Conservation (phyloP, 2,797 vertebrate species). For the Alfaro cultratus region DNA sequence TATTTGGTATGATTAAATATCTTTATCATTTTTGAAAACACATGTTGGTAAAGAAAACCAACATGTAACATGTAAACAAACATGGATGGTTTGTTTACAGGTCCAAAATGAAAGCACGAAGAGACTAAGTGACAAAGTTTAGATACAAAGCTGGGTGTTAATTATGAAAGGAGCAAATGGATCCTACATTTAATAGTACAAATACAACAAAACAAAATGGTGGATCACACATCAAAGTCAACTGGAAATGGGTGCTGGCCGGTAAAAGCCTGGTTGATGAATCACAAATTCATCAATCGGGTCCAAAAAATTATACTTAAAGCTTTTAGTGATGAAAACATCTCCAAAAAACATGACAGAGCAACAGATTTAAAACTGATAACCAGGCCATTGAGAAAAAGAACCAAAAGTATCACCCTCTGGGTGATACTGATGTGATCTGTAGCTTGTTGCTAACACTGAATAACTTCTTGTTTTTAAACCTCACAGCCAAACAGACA, state of each 20-base stretch:
- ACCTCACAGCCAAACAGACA: conserved; percentile 41
- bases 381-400: neutral
- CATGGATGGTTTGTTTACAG: neutral
- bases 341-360: neutral
- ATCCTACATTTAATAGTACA: neutral
- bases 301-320: neutral
- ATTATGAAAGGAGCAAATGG: neutral
- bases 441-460: conserved; percentile 20
- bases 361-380: neutral
- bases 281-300: no score
- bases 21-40: neutral
- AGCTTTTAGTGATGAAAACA: neutral
- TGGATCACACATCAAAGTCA: neutral
- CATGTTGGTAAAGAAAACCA: neutral
- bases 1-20: neutral
- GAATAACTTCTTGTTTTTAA: conserved; percentile 54
- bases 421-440: conserved; percentile 7
- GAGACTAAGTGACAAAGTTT: neutral
- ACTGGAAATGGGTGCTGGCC: neutral
- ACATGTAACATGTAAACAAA: no score
- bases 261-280: neutral
- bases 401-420: neutral
- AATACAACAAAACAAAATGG: neutral
- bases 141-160: neutral
- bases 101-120: neutral